Conservation (phyloP, 1,140 invertebrate genomes). For the Cotesia typhae region DNA sequence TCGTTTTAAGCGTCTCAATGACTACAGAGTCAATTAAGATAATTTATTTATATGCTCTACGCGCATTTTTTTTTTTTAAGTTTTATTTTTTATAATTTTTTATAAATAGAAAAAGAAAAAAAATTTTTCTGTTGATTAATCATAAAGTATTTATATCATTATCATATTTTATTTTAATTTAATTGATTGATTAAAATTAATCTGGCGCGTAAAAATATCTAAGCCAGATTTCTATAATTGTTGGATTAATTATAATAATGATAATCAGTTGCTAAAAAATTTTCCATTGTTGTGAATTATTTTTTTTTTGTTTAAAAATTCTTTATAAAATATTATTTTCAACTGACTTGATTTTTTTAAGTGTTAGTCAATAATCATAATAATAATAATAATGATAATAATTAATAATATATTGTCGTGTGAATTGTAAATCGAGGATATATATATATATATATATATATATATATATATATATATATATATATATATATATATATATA, state of each 20-base stretch:
- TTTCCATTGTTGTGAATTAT: not conserved
- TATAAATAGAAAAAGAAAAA: conserved; percentile 26
- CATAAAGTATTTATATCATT: not conserved
- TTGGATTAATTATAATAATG: too few relatives aligned
- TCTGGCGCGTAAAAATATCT: not conserved
- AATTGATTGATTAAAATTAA: not conserved
- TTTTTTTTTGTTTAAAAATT: conserved; percentile 22
- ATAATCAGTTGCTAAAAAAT: conserved; percentile 9
- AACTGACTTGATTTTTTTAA: conserved; percentile 21
- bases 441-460: too few relatives aligned
- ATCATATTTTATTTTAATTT: not conserved
- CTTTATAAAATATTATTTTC: conserved; percentile 29
- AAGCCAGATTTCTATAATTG: too few relatives aligned
- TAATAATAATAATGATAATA: not conserved
- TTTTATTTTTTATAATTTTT: not conserved
- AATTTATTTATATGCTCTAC: not conserved
- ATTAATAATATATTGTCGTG: conserved; percentile 33
- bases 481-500: too few relatives aligned
- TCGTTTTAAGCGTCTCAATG: conserved; percentile 33
- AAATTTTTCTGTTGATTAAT: not conserved
- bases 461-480: too few relatives aligned
- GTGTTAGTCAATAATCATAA: conserved; percentile 9
- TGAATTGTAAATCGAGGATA: conserved; percentile 26
- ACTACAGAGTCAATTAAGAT: not conserved
- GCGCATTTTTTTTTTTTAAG: conserved; percentile 15